These are phyloP conservation scores for Acanthosoma haemorrhoidale DNA, from an alignment of 2,888 invertebrate species.

Conservation along the genomic window DNA sequence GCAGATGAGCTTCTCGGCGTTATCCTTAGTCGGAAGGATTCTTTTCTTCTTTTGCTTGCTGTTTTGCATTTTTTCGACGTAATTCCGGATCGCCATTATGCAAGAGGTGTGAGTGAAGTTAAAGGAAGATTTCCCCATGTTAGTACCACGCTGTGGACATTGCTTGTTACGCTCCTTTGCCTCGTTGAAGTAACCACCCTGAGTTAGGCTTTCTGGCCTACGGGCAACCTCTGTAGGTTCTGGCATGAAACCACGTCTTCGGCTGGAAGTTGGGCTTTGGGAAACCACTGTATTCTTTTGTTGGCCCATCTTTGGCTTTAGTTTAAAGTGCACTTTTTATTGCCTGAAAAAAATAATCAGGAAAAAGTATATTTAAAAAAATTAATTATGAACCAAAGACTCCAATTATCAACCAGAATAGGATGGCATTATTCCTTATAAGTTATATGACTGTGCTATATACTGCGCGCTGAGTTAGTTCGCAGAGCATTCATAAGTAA, in stretches of 20 bases:
- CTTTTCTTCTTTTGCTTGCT: background rate
- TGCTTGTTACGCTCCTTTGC: background rate
- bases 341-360: too few relatives aligned
- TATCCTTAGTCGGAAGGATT: background rate
- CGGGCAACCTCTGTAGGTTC: background rate
- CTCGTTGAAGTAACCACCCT: background rate
- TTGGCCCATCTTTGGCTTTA: background rate
- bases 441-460: too few relatives aligned
- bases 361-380: too few relatives aligned
- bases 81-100: conserved; percentile 7
- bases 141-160: background rate
- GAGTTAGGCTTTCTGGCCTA: background rate
- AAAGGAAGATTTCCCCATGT: background rate
- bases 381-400: too few relatives aligned
- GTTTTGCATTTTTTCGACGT: background rate
- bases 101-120: conserved; percentile 20
- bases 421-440: too few relatives aligned
- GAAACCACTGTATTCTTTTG: background rate
- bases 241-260: conserved; percentile 10
- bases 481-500: too few relatives aligned
- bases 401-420: too few relatives aligned
- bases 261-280: background rate
- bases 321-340: too few relatives aligned
- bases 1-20: background rate
- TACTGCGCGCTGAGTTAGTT: too few relatives aligned